phyloP scores from a whole-genome alignment of 30 jellyfish, hydroid and myxozoan genomes.

The Turritopsis rubra region DNA sequence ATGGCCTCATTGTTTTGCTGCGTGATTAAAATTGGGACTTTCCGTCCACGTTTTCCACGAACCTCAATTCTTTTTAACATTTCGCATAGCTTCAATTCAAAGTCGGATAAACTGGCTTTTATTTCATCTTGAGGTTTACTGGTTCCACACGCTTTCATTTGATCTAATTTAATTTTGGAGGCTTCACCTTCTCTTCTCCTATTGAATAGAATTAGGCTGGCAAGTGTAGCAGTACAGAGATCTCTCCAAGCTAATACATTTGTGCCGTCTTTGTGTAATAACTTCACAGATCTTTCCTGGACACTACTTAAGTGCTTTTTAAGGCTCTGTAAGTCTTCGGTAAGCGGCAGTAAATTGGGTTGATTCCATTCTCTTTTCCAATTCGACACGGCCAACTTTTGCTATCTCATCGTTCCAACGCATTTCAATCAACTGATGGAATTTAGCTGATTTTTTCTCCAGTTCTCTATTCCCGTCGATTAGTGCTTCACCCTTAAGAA shows the following conservation, averaged over 20 bases:
- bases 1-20: conserved; percentile 10
- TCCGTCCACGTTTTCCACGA: conserved; percentile 37
- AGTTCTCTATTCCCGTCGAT: not conserved
- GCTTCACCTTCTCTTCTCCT: conserved; percentile 37
- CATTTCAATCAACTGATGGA: not conserved
- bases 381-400: not conserved
- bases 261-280: not conserved
- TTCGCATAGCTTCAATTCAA: conserved; percentile 38
- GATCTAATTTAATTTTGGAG: conserved; percentile 18
- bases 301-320: conserved; percentile 16
- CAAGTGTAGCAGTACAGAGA: conserved; percentile 12
- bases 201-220: conserved; percentile 30
- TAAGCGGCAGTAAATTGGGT: conserved; percentile 26
- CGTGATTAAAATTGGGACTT: conserved; percentile 30
- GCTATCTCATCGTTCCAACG: not conserved
- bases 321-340: conserved; percentile 26
- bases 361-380: conserved; percentile 17
- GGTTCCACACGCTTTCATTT: conserved; percentile 13
- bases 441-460: not conserved
- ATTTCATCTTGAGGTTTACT: conserved; percentile 31
- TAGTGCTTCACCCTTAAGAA: not conserved
- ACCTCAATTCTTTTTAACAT: conserved; percentile 26
- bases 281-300: not conserved
- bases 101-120: conserved; percentile 25
- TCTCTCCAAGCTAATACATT: conserved; percentile 21